Evolutionary conservation across 1,140 invertebrate genomes (phyloP), one percentile per base, ranked within the genome.

Genomic region (Macrocentrus cingulum): DNA sequence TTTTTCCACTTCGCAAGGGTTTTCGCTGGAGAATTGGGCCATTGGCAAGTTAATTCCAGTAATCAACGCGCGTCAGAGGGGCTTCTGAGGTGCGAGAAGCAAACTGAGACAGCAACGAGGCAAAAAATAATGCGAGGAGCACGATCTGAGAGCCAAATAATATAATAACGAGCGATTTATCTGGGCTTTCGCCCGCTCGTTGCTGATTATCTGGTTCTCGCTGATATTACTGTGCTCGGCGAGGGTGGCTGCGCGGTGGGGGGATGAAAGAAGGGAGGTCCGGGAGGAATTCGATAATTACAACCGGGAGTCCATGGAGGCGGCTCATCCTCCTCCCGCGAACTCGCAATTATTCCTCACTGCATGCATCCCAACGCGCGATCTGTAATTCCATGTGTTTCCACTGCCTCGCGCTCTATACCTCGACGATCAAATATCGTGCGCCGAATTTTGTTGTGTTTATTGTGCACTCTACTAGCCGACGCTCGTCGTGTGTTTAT

Each of bases 221-320:
- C n/a, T n/a, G n/a, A n/a, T n/a, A n/a, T n/a, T n/a, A n/a, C n/a
- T n/a, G n/a, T n/a, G n/a, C n/a, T n/a, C n/a, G 13, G n/a, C 37
- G 8, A 9, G 11, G 6, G 45, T 20, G 22, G 36, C 11, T 5
- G 15, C 20, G 11, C 54, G 56, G 48, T 23, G 20, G 42, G 36
- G 46, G 46, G 59, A 56, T 56, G 55, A 60, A 36, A 20, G 37
- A 29, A 59, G 55, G 56, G 60, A 65, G 48, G 44, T 22, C 56
- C 25, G 54, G 65, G 63, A 66, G 67, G 66, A 68, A 75, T 71
- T 73, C 74, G 74, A 80, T 80, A 80, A 80, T 78, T 80, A 80
- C 75, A 75, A 80, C 76, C 77, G 74, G 77, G 74, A 80, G 77
- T 80, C 76, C 65, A 22, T 68, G 70, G 70, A 67, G 75, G 76